phyloP scores from a whole-genome alignment of 2,888 invertebrate species.

The Hirtodrosophila confusa region DNA sequence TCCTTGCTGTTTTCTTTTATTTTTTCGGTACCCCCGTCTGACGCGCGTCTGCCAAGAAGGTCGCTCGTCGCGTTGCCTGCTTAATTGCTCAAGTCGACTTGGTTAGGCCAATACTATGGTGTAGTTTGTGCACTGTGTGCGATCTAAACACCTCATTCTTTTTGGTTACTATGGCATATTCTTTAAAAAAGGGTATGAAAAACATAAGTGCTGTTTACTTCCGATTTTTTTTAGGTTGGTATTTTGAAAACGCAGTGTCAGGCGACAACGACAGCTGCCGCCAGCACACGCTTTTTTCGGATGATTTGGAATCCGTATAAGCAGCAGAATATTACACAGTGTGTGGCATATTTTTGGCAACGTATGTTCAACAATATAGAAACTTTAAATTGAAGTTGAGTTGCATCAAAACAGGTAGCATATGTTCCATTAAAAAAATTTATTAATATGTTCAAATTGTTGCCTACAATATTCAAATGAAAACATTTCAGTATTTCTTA shows the following conservation, averaged over 20 bases:
- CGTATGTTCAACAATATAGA: conserved; percentile 41
- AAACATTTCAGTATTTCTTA: background rate
- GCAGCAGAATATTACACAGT: conserved; percentile 46
- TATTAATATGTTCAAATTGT: too few relatives aligned
- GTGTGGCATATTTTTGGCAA: conserved; percentile 56
- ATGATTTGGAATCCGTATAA: conserved; percentile 75
- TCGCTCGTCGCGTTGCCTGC: conserved; percentile 54
- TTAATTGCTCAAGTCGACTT: conserved; percentile 54
- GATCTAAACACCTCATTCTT: conserved; percentile 69
- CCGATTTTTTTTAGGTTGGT: conserved; percentile 63
- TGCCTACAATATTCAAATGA: too few relatives aligned
- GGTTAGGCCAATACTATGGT: conserved; percentile 18
- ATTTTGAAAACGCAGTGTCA: conserved; percentile 52
- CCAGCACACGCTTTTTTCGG: conserved; percentile 66
- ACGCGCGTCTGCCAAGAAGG: conserved; percentile 67
- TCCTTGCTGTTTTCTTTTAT: conserved; percentile 16
- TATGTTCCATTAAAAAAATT: conserved; percentile 35
- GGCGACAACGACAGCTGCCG: conserved; percentile 73
- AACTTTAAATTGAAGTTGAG: conserved; percentile 4
- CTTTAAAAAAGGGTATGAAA: conserved; percentile 18
- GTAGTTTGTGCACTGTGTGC: conserved; percentile 31
- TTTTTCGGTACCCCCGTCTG: conserved; percentile 50
- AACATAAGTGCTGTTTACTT: conserved; percentile 62
- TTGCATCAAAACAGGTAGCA: conserved; percentile 46
- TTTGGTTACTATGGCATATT: conserved; percentile 18